Percentiles rank a stretch among this genome's conserved stretches.
phyloP scores from a whole-genome alignment of 1,140 invertebrate genomes.

The Dendroctonus ponderosae region DNA sequence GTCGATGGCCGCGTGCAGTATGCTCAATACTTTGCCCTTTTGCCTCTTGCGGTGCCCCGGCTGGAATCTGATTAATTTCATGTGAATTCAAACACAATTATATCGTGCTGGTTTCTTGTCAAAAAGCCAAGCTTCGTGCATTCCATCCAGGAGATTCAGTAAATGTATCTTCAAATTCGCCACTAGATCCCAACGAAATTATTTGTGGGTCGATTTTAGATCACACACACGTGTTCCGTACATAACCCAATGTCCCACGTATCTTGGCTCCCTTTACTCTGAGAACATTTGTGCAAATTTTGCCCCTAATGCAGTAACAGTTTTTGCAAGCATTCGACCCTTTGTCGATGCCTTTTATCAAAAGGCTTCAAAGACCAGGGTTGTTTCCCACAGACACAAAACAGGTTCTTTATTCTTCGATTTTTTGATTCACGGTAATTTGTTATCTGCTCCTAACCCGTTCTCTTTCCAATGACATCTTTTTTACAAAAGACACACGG shows the following conservation, averaged over 20 bases:
- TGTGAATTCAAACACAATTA: slow-evolving; percentile 1
- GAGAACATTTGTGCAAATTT: slow-evolving; percentile 15
- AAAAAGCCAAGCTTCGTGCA: slow-evolving; percentile 1
- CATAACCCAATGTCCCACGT: no score
- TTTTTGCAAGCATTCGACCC: slow-evolving; percentile 22
- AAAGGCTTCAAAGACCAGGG: slow-evolving; percentile 1
- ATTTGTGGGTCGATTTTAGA: no score
- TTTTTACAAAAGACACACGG: neutral
- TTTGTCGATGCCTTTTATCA: slow-evolving; percentile 9
- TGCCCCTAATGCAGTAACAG: slow-evolving; percentile 6
- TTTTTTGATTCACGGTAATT: slow-evolving; percentile 29
- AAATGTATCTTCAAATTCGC: slow-evolving; percentile 15
- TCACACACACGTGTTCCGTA: no score
- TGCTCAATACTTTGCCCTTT: slow-evolving; percentile 34
- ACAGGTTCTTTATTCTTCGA: slow-evolving; percentile 11
- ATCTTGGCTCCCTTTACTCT: slow-evolving; percentile 1
- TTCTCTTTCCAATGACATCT: slow-evolving; percentile 7
- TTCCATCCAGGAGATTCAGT: neutral
- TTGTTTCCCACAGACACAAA: slow-evolving; percentile 21
- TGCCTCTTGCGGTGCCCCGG: slow-evolving; percentile 36
- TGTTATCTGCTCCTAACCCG: slow-evolving; percentile 23
- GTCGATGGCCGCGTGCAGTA: slow-evolving; percentile 34
- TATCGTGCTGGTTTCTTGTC: neutral
- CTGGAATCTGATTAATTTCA: slow-evolving; percentile 7
- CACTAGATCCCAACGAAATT: no score